A percentile compares a stretch with the other conserved stretches of the same genome.
Evolutionary conservation across 2,113 vertebrate species (phyloP).

Genomic region (Pseudopodoces humilis): DNA sequence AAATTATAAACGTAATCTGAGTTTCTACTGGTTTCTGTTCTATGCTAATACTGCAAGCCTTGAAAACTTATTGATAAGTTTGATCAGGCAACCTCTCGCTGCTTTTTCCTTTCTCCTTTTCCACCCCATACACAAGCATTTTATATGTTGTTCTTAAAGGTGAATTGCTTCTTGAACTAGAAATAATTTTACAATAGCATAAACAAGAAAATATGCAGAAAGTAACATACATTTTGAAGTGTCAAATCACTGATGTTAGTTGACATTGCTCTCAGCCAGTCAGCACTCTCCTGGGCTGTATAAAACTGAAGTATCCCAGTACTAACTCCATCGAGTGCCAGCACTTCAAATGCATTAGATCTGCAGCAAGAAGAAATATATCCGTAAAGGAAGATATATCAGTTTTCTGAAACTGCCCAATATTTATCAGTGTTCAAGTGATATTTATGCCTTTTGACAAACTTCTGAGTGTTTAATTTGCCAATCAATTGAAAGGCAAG

Average conservation of each 20-base stretch:
- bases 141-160: background rate
- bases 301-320: constrained; percentile 89
- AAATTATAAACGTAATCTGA: background rate
- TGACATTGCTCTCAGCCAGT: constrained; percentile 92
- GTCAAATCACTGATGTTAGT: constrained; percentile 88
- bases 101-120: background rate
- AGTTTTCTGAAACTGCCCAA: constrained; percentile 33
- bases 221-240: constrained; percentile 86
- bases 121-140: background rate
- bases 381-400: background rate
- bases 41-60: background rate
- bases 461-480: background rate
- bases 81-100: background rate
- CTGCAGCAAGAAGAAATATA: constrained; percentile 72
- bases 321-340: constrained; percentile 84
- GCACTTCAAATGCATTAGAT: constrained; percentile 89
- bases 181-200: constrained; percentile 23
- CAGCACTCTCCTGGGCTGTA: constrained; percentile 87
- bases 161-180: background rate
- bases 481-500: background rate
- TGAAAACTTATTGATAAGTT: background rate
- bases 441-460: background rate
- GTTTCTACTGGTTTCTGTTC: background rate
- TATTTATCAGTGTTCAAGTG: background rate
- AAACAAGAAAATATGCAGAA: background rate